These are phyloP conservation scores for Pavo muticus DNA, from an alignment of 2,113 vertebrate genomes.

Conservation along the genomic window DNA sequence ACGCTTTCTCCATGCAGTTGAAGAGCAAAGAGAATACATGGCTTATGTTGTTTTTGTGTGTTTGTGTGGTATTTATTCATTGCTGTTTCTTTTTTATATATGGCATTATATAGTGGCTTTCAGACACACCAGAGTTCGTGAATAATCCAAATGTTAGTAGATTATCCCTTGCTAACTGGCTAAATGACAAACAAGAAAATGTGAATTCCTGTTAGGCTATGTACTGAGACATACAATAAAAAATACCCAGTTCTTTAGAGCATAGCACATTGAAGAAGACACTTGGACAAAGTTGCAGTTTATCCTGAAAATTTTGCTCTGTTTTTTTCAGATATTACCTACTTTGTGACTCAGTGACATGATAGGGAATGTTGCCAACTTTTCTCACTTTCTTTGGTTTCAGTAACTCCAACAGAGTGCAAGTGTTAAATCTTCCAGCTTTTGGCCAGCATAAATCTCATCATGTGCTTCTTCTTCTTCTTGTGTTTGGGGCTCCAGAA, in stretches of 20 bases:
- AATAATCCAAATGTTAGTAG: background rate
- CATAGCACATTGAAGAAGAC: background rate
- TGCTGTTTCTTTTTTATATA: background rate
- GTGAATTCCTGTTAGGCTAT: background rate
- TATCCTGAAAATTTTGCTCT: background rate
- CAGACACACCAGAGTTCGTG: background rate
- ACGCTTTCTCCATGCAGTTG: background rate
- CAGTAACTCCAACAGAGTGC: background rate
- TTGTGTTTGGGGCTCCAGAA: too few species aligned
- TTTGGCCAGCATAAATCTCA: background rate
- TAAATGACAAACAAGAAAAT: background rate
- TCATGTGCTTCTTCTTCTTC: background rate
- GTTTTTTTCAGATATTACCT: background rate
- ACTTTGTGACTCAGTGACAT: background rate
- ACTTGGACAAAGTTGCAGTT: background rate
- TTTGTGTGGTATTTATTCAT: background rate
- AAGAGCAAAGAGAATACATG: background rate
- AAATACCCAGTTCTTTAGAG: background rate
- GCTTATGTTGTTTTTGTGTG: background rate
- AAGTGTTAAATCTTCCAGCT: background rate
- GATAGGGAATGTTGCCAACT: rapidly evolving
- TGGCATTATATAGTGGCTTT: background rate
- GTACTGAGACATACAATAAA: background rate
- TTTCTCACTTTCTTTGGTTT: background rate
- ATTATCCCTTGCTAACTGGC: background rate